Percentiles rank a stretch among this genome's conserved stretches.
Conservation (phyloP, 2,797 vertebrate species). For the Rhinoraja longicauda region DNA sequence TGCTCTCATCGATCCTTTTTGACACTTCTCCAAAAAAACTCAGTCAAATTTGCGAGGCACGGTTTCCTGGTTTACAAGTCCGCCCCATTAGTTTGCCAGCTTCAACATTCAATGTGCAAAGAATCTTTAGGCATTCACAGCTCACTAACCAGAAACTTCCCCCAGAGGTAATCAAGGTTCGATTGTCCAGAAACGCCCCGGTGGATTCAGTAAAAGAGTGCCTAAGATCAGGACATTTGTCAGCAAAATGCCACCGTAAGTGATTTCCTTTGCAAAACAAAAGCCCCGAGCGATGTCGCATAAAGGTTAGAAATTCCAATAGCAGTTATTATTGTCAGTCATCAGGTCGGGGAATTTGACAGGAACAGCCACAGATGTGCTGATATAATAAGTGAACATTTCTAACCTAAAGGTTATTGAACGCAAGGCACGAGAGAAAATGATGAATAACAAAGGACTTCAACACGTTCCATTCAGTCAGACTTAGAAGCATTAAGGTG, state of each 20-base stretch:
- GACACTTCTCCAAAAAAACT: no score
- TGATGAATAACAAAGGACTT: not conserved
- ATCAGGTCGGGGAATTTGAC: not conserved
- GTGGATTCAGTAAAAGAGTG: not conserved
- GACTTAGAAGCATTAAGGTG: not conserved
- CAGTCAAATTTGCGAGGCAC: no score
- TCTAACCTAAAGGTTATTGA: not conserved
- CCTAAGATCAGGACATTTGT: not conserved
- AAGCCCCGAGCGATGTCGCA: not conserved
- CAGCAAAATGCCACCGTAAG: not conserved
- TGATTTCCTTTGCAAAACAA: not conserved
- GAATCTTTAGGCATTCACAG: not conserved
- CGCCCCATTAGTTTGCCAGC: not conserved
- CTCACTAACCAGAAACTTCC: not conserved
- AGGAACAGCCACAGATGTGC: not conserved
- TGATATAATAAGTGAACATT: not conserved
- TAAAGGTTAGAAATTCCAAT: not conserved
- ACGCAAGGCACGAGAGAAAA: no score
- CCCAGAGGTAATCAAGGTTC: not conserved
- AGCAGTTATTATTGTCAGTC: not conserved
- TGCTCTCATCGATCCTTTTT: no score
- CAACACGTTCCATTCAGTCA: not conserved
- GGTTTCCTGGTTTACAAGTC: not conserved
- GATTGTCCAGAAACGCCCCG: not conserved
- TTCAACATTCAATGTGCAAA: not conserved